These are phyloP conservation scores for Capricornis sumatraensis DNA, from an alignment of 2,113 vertebrate genomes.

Conservation along the genomic window DNA sequence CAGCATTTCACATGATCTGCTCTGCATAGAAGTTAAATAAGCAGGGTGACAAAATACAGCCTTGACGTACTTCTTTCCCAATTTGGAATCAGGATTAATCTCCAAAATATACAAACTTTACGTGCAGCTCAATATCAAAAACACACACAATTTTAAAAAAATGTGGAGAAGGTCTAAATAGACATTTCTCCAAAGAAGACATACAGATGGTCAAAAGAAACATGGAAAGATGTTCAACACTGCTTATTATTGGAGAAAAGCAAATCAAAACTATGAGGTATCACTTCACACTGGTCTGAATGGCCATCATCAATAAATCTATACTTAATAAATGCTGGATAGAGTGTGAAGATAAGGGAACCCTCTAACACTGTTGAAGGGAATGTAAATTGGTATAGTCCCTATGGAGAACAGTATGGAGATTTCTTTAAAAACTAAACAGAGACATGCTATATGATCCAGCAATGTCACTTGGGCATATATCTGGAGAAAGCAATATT, in stretches of 20 bases:
- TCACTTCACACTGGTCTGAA: not conserved
- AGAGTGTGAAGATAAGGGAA: not conserved
- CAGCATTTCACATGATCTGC: not conserved
- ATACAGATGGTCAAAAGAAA: not conserved
- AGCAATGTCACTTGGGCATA: not conserved
- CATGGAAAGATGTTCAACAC: not conserved
- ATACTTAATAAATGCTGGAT: not conserved
- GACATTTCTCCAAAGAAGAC: not conserved
- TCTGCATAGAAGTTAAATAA: not conserved
- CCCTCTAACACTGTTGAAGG: not conserved
- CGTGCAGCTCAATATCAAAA: not conserved
- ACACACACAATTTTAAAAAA: not conserved
- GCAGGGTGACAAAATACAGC: not conserved
- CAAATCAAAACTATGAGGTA: not conserved
- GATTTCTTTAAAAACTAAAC: not conserved
- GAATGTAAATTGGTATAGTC: not conserved
- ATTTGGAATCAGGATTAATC: not conserved
- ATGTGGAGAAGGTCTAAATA: not conserved
- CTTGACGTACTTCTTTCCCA: not conserved
- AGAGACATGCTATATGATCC: not conserved
- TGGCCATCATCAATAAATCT: not conserved
- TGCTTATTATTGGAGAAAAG: not conserved
- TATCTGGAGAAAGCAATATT: not conserved
- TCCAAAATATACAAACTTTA: not conserved
- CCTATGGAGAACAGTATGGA: not conserved